Percentiles rank a stretch among this genome's conserved stretches.
phyloP scores from a whole-genome alignment of 2,113 vertebrate genomes.

The Cygnus atratus region DNA sequence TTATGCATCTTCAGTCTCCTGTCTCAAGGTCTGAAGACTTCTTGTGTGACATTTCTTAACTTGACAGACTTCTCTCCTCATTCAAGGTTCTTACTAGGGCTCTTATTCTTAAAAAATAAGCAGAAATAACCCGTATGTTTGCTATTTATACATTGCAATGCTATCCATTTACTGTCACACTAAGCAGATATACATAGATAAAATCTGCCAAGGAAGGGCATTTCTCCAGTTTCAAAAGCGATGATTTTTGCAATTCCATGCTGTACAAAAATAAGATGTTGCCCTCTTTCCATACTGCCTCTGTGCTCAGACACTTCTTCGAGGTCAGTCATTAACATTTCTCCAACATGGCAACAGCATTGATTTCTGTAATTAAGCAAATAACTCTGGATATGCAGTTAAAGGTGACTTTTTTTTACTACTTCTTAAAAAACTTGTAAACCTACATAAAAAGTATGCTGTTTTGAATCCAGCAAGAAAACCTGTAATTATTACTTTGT shows the following conservation, averaged over 20 bases:
- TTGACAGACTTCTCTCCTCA: background rate
- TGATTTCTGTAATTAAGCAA: background rate
- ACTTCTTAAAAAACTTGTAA: background rate
- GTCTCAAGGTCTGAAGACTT: background rate
- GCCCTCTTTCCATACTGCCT: background rate
- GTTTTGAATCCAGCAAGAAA: background rate
- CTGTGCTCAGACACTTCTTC: background rate
- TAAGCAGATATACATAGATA: background rate
- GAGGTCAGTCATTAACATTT: background rate
- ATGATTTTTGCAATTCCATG: background rate
- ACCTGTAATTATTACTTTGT: background rate
- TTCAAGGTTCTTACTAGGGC: background rate
- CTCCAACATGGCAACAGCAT: background rate
- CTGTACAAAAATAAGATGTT: background rate
- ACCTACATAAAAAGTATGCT: background rate
- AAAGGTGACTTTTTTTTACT: background rate
- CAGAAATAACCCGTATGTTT: background rate
- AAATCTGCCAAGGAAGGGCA: background rate
- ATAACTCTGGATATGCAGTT: background rate
- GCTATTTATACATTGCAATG: background rate
- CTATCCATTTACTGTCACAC: background rate
- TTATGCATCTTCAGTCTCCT: background rate
- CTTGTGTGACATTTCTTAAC: background rate
- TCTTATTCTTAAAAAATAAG: background rate
- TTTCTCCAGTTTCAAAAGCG: background rate